Conservation (phyloP, 1,140 invertebrate species). For the Eupeodes corollae region DNA sequence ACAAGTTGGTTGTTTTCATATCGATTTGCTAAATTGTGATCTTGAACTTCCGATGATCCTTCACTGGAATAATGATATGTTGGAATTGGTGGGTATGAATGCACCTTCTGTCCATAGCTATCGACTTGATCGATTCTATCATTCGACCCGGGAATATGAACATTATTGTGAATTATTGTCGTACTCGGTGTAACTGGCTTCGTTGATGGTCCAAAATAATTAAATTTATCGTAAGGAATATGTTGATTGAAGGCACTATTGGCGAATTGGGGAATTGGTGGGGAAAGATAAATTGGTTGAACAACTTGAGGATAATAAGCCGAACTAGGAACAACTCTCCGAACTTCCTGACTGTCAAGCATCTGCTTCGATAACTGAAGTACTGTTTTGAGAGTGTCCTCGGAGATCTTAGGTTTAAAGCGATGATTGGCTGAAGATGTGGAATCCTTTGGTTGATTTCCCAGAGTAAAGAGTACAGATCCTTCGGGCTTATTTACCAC, state of each 20-base stretch:
- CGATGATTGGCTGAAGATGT: constrained; percentile 12
- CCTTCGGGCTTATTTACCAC: constrained; percentile 35
- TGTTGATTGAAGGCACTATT: constrained; percentile 2
- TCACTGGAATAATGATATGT: constrained; percentile 7
- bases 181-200: constrained; percentile 10
- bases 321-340: constrained; percentile 27
- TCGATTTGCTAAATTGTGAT: background rate
- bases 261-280: constrained; percentile 12
- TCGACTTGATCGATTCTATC: constrained; percentile 28
- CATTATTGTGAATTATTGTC: constrained; percentile 36
- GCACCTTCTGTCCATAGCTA: constrained; percentile 27
- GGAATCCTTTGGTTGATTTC: constrained; percentile 6
- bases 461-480: constrained; percentile 27
- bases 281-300: constrained; percentile 26
- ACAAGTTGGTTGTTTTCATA: constrained; percentile 2
- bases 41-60: background rate
- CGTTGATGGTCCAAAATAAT: background rate
- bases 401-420: constrained; percentile 28
- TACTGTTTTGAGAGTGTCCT: constrained; percentile 34
- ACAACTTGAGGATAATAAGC: constrained; percentile 16
- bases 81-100: constrained; percentile 14
- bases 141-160: constrained; percentile 25
- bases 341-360: constrained; percentile 30
- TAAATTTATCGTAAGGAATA: constrained; percentile 4
- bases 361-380: constrained; percentile 35